Evolutionary conservation across 2,113 vertebrate genomes (phyloP).

Genomic region (Prunella fulvescens): DNA sequence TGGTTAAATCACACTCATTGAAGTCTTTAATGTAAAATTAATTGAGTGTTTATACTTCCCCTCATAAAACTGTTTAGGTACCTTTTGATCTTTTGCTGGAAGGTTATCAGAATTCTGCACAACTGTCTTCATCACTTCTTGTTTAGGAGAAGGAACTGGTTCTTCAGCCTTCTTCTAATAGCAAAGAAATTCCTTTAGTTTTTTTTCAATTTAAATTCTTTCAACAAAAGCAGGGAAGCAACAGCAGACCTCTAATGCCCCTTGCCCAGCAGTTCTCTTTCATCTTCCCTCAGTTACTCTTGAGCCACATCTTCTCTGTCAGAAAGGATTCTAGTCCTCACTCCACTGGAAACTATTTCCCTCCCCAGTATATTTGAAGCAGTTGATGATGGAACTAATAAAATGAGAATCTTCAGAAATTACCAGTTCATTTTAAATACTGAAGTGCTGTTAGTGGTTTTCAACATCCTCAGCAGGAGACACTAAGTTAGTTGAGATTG

Average conservation of each 20-base stretch:
- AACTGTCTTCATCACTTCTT: constrained; percentile 14
- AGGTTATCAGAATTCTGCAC: constrained; percentile 13
- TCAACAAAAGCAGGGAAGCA: background rate
- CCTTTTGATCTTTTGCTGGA: constrained; percentile 73
- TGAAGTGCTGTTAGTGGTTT: background rate
- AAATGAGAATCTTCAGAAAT: background rate
- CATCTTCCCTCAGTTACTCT: background rate
- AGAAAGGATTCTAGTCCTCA: background rate
- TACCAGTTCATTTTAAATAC: background rate
- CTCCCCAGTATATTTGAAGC: background rate
- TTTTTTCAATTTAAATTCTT: background rate
- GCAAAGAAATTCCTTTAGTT: background rate
- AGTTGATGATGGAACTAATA: background rate
- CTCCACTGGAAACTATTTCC: background rate
- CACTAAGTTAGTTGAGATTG: background rate
- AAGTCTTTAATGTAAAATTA: background rate
- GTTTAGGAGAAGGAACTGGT: constrained; percentile 41
- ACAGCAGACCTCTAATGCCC: background rate
- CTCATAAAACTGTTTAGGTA: background rate
- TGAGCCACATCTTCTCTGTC: background rate
- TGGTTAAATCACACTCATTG: background rate
- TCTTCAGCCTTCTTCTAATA: constrained; percentile 57
- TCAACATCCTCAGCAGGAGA: background rate
- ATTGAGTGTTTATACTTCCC: background rate
- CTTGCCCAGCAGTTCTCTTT: background rate